A percentile compares a stretch with the other conserved stretches of the same genome.
Conservation (phyloP, 2,113 vertebrate genomes). For the Natator depressus region DNA sequence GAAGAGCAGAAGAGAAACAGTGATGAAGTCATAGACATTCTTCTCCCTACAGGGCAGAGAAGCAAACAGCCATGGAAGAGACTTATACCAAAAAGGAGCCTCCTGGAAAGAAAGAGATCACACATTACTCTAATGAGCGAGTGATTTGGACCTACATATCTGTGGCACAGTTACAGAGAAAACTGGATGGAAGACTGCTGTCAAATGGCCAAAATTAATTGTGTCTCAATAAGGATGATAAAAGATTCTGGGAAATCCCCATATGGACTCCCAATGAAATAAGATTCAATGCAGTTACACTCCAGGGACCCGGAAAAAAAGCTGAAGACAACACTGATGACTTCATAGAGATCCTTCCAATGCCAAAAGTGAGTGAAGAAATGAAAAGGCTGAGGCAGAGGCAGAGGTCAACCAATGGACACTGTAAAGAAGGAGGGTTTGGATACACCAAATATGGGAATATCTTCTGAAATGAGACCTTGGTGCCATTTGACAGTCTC, state of each 20-base stretch:
- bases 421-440: rapidly evolving
- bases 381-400: not conserved
- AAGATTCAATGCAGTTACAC: not conserved
- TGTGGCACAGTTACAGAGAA: conserved; percentile 28
- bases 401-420: not conserved
- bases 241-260: conserved; percentile 44
- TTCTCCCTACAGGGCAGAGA: too few relatives aligned
- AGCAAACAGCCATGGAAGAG: too few relatives aligned
- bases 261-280: not conserved
- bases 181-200: not conserved
- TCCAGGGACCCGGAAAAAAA: not conserved
- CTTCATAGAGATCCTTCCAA: not conserved
- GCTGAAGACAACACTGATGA: not conserved
- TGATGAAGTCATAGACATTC: too few relatives aligned
- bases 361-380: rapidly evolving
- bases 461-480: not conserved
- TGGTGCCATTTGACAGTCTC: not conserved
- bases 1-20: too few relatives aligned
- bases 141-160: not conserved
- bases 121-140: rapidly evolving
- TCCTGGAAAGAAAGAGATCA: not conserved
- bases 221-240: conserved; percentile 19
- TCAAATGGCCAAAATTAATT: conserved; percentile 32
- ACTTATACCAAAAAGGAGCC: too few relatives aligned
- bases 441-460: not conserved